Evolutionary conservation across 2,888 invertebrate species (phyloP).

Genomic region (Norana najaformis): DNA sequence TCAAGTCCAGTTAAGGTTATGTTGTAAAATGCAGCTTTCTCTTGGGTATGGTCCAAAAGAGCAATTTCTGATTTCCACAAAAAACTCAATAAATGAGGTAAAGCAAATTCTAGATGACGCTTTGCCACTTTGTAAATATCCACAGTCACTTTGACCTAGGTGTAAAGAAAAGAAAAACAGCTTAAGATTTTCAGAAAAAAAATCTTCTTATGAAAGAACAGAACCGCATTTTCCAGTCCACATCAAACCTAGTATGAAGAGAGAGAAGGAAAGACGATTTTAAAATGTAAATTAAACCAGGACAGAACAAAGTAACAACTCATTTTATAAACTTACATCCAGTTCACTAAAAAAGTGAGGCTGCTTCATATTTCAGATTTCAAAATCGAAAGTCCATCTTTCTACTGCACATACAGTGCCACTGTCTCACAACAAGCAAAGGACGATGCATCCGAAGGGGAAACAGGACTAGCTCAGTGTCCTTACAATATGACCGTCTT

Average conservation of each 20-base stretch:
- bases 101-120: slow-evolving; percentile 31
- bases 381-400: too few species aligned
- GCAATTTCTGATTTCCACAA: not conserved
- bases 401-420: too few species aligned
- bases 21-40: slow-evolving; percentile 43
- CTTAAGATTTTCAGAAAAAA: not conserved
- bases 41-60: slow-evolving; percentile 34
- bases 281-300: not conserved
- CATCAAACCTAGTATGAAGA: not conserved
- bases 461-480: too few species aligned
- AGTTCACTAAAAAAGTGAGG: not conserved
- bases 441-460: too few species aligned
- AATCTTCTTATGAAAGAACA: not conserved
- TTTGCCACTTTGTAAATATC: slow-evolving; percentile 42
- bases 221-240: not conserved
- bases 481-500: too few species aligned
- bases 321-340: too few species aligned
- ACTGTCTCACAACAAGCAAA: too few species aligned
- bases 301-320: too few species aligned
- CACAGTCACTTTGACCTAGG: slow-evolving; percentile 31
- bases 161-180: not conserved
- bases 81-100: slow-evolving; percentile 34
- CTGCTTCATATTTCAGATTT: too few species aligned
- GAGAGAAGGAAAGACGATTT: not conserved
- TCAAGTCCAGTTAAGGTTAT: slow-evolving; percentile 41